phyloP scores from a whole-genome alignment of 2,113 vertebrate genomes.

The Barbus barbus region DNA sequence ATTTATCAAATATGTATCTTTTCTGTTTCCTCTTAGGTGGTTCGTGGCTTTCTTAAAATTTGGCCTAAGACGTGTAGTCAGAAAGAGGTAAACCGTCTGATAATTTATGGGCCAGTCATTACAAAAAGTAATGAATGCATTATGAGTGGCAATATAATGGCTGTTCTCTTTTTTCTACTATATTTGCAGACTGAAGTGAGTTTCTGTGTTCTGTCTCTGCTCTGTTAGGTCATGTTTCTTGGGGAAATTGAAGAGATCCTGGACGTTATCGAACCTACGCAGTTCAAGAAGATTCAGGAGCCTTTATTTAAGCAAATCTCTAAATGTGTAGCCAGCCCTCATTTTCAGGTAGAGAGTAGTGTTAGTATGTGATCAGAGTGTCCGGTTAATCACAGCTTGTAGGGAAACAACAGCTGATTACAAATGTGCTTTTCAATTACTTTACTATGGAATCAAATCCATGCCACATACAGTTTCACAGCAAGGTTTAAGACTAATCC shows the following conservation, averaged over 20 bases:
- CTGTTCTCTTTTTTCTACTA: neutral
- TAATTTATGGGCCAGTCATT: neutral
- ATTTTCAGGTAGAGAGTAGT: constrained; percentile 88
- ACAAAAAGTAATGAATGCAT: neutral
- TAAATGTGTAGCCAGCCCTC: constrained; percentile 94
- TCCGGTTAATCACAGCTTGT: too few relatives aligned
- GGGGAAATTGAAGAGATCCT: constrained; percentile 98
- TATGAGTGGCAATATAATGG: neutral
- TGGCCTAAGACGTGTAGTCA: constrained; percentile 99
- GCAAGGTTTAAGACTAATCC: too few relatives aligned
- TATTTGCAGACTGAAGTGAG: neutral
- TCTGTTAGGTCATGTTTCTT: constrained; percentile 92
- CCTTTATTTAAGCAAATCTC: constrained; percentile 97
- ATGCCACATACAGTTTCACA: too few relatives aligned
- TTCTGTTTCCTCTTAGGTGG: constrained; percentile 78
- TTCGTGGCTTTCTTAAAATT: constrained; percentile 93
- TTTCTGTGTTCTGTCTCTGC: constrained; percentile 29
- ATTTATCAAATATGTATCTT: neutral
- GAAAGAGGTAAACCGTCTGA: constrained; percentile 85
- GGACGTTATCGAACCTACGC: constrained; percentile 96
- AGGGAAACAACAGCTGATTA: too few relatives aligned
- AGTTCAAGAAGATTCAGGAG: constrained; percentile 98
- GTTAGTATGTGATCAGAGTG: neutral
- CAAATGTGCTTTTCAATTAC: too few relatives aligned
- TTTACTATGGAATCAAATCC: too few relatives aligned